phyloP scores from a whole-genome alignment of 2,888 invertebrate species.

The Torymus texanus region DNA sequence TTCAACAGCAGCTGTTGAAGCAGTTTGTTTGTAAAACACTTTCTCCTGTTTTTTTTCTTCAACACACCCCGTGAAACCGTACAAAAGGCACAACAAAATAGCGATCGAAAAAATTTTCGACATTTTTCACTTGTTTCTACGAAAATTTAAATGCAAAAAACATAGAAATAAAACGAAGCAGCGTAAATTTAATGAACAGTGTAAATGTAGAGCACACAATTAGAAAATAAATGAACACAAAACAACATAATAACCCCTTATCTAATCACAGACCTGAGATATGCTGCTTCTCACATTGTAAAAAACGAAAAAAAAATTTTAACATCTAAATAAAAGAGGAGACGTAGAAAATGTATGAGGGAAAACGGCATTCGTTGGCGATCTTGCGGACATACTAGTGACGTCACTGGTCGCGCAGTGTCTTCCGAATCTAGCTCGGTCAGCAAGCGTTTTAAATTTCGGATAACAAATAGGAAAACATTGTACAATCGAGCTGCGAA shows the following conservation, averaged over 20 bases:
- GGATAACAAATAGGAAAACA: no score
- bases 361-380: slow-evolving; percentile 21
- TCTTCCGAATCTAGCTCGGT: no score
- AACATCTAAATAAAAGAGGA: slow-evolving; percentile 14
- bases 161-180: slow-evolving; percentile 30
- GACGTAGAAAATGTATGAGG: slow-evolving; percentile 18
- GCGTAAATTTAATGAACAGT: slow-evolving; percentile 29
- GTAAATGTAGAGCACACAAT: slow-evolving; percentile 22
- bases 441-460: no score
- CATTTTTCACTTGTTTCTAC: slow-evolving; percentile 30
- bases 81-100: slow-evolving; percentile 17
- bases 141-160: slow-evolving; percentile 21
- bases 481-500: no score
- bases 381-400: slow-evolving; percentile 35
- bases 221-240: slow-evolving; percentile 22
- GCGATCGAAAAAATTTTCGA: slow-evolving; percentile 31
- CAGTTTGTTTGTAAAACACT: slow-evolving; percentile 47
- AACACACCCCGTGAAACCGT: neutral
- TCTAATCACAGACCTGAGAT: slow-evolving; percentile 31
- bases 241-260: slow-evolving; percentile 35
- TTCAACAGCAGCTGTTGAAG: slow-evolving; percentile 37
- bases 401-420: slow-evolving; percentile 43
- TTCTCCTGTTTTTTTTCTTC: slow-evolving; percentile 13
- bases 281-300: slow-evolving; percentile 18
- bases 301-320: slow-evolving; percentile 4